Conservation (phyloP, 1,140 invertebrate species). For the Calephelis nemesis region DNA sequence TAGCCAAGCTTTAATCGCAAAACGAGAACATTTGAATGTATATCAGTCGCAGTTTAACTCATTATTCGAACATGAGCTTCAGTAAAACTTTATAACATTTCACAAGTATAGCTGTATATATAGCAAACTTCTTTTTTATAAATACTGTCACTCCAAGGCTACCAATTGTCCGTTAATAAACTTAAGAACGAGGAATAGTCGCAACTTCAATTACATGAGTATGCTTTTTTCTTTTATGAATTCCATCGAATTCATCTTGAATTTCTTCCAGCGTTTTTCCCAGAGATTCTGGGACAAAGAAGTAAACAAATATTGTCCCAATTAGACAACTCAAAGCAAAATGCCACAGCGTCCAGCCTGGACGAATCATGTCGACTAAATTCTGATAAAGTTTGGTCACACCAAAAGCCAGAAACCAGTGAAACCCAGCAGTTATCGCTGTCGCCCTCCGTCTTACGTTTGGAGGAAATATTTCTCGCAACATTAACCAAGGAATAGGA, state of each 20-base stretch:
- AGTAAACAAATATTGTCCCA: conserved; percentile 83
- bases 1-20: no score
- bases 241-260: conserved; percentile 80
- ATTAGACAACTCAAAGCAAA: conserved; percentile 83
- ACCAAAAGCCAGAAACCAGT: conserved; percentile 85
- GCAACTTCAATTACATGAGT: conserved; percentile 74
- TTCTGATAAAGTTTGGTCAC: conserved; percentile 84
- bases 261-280: conserved; percentile 88
- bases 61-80: no score
- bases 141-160: neutral
- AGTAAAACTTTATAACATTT: no score
- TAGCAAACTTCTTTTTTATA: neutral
- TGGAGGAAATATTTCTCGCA: conserved; percentile 82
- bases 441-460: conserved; percentile 84
- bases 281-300: conserved; percentile 89
- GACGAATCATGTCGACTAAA: conserved; percentile 79
- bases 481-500: conserved; percentile 85
- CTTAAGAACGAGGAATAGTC: conserved; percentile 50
- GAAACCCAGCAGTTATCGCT: conserved; percentile 82
- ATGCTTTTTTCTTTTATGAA: conserved; percentile 64
- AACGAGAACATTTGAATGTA: no score
- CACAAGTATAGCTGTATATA: no score
- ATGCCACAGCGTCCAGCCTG: conserved; percentile 82
- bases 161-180: neutral
- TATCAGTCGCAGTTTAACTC: no score